Conservation (phyloP, 2,113 vertebrate genomes). For the Hystrix brachyura region DNA sequence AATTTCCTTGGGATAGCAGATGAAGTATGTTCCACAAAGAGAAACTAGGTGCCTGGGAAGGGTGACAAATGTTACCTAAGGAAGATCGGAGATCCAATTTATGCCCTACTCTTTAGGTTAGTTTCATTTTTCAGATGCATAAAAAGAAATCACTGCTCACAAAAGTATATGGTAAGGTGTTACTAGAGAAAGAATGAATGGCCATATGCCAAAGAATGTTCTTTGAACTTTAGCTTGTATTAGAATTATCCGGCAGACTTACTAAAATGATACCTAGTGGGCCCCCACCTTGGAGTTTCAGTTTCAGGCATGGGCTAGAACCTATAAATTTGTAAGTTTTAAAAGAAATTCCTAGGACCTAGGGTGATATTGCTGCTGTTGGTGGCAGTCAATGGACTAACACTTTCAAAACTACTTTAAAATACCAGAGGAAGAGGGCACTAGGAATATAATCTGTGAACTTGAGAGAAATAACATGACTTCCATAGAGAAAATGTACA, state of each 20-base stretch:
- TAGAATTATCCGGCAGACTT: background rate
- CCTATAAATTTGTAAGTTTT: background rate
- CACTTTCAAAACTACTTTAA: background rate
- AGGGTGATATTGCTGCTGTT: background rate
- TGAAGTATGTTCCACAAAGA: background rate
- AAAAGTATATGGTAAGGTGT: background rate
- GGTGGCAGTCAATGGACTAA: background rate
- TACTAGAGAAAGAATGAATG: background rate
- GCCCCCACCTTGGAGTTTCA: background rate
- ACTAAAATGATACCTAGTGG: background rate
- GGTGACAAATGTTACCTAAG: background rate
- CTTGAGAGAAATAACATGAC: background rate
- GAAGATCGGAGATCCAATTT: background rate
- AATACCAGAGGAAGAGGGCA: slow-evolving; percentile 13
- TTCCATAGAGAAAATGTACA: background rate
- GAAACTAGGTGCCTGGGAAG: background rate
- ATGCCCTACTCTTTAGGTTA: background rate
- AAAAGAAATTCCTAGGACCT: background rate
- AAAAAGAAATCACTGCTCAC: background rate
- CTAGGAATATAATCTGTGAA: background rate
- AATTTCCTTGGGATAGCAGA: background rate
- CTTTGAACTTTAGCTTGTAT: background rate
- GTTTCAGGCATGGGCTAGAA: background rate
- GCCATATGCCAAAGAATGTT: background rate
- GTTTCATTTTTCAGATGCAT: background rate